Base-by-base conservation (phyloP, 2,888 invertebrate genomes). In the Ptilodon capucinus region DNA sequence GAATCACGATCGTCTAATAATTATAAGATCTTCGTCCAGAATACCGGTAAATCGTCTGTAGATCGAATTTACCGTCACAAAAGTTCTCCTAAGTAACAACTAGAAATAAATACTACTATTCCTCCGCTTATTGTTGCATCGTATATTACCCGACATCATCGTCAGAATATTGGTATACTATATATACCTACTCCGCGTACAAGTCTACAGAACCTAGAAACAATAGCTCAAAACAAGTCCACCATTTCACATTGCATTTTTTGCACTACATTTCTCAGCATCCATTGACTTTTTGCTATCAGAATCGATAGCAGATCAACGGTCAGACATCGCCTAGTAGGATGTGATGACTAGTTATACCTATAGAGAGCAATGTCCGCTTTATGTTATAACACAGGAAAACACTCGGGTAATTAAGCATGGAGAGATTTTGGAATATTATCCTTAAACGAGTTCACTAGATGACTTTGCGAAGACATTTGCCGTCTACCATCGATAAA, bases 261-360 rank as follows among this genome's bases (percentile, higher is more conserved):
- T 44, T 42, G 40, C 30, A 14, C 13, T 7, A 42, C 32, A 41
- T 43, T 30, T 40, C 38, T 35, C 13, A 8, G 13, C 14, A 40
- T 16, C 23, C 9, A 40, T 32, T 23, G 28, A 3, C 23, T 43
- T 57, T 63, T 63, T 63, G 57, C 55, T 45, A 23, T 32, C 34
- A 40, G 11, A 48, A 64, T 56, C 57, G 46, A 61, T 59, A 35
- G 51, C 46, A 53, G 46, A 61, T 58, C 46, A 50, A 43, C 47
- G 51, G 34, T 49, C 54, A 17, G 48, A 57, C 36, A 39, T 36
- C 40, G 13, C 40, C 53, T 36, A 41, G 49, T 39, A 44, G 46
- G 44, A 49, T 16, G 51, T 59, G 57, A 57, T 59, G 46, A 45
- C 35, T 46, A 57, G 52, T 43, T 62, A 48, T 18, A n/a, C n/a